phyloP scores from a whole-genome alignment of 2,888 invertebrate genomes.

The Epicampocera succincta region DNA sequence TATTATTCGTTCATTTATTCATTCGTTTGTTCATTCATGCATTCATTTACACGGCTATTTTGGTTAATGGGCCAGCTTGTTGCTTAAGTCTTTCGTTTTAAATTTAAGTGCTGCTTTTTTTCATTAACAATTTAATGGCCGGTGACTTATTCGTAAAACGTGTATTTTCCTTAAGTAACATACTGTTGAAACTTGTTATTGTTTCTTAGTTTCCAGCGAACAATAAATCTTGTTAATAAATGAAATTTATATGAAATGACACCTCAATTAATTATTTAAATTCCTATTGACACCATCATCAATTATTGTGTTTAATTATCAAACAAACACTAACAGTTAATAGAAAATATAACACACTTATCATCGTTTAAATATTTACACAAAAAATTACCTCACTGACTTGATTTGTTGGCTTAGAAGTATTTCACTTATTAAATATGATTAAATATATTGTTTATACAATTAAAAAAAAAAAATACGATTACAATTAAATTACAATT shows the following conservation, averaged over 20 bases:
- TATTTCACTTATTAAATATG: not conserved
- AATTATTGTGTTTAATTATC: slow-evolving; percentile 61
- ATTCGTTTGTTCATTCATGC: not conserved
- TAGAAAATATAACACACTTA: not conserved
- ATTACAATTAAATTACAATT: not conserved
- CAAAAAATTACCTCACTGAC: slow-evolving; percentile 44
- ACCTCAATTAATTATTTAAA: slow-evolving; percentile 68
- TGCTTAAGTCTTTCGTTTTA: slow-evolving; percentile 60
- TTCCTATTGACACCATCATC: slow-evolving; percentile 63
- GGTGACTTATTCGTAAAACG: slow-evolving; percentile 18
- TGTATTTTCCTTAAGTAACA: slow-evolving; percentile 11
- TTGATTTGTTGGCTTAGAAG: not conserved
- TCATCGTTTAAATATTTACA: slow-evolving; percentile 16
- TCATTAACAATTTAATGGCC: slow-evolving; percentile 1
- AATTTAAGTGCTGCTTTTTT: not conserved
- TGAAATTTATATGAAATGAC: slow-evolving; percentile 55
- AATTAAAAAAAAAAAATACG: too few relatives aligned
- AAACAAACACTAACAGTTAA: not conserved
- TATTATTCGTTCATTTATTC: not conserved
- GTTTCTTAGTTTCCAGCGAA: slow-evolving; percentile 25
- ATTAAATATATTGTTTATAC: not conserved
- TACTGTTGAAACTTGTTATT: slow-evolving; percentile 3
- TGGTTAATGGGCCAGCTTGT: slow-evolving; percentile 11
- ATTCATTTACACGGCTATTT: not conserved
- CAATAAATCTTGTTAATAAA: slow-evolving; percentile 61